These are phyloP conservation scores for Scotopteryx bipunctaria DNA, from an alignment of 2,888 invertebrate genomes.

Conservation along the genomic window DNA sequence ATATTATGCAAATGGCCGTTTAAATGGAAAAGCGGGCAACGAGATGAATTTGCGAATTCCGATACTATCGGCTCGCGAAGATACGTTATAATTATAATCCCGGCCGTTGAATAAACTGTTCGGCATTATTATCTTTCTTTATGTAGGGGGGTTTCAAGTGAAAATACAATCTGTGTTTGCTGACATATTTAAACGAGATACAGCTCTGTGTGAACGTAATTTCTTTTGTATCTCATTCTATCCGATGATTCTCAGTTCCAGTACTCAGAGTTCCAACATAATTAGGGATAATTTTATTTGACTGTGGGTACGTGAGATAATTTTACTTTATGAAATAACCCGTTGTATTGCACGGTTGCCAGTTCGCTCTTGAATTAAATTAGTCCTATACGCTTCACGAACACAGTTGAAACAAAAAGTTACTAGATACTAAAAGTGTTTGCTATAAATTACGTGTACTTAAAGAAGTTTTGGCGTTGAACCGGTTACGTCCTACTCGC, in stretches of 20 bases:
- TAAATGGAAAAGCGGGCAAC: conserved; percentile 5
- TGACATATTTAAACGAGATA: too few relatives aligned
- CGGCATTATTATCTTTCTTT: neutral
- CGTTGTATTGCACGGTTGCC: neutral
- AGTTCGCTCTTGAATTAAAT: conserved; percentile 8
- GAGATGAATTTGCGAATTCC: conserved; percentile 2
- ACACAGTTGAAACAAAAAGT: neutral
- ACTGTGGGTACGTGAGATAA: neutral
- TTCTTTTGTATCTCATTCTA: too few relatives aligned
- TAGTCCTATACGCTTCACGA: neutral
- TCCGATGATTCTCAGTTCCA: too few relatives aligned
- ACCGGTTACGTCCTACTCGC: too few relatives aligned
- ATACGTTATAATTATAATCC: neutral
- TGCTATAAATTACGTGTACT: too few relatives aligned
- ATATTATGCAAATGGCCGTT: conserved; percentile 18
- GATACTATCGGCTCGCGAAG: conserved; percentile 1
- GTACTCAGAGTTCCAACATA: neutral
- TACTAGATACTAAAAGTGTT: too few relatives aligned
- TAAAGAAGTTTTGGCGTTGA: too few relatives aligned
- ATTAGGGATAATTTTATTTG: neutral
- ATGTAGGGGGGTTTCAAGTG: too few relatives aligned
- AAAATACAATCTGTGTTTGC: too few relatives aligned
- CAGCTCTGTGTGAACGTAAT: too few relatives aligned
- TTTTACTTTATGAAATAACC: neutral
- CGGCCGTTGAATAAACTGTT: neutral